phyloP scores from a whole-genome alignment of 2,888 invertebrate genomes.

The Lycophotia porphyrea region DNA sequence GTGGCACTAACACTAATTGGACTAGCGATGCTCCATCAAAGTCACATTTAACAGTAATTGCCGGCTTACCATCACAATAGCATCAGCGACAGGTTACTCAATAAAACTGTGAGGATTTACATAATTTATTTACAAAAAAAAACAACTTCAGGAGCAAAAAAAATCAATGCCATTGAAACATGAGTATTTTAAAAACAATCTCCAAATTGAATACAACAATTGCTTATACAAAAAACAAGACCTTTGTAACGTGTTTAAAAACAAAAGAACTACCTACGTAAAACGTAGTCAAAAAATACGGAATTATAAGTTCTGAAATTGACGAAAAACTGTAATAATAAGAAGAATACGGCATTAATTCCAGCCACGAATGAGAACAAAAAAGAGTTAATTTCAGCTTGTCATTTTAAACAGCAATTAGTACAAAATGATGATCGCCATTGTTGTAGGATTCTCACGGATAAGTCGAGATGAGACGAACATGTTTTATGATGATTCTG shows the following conservation, averaged over 20 bases:
- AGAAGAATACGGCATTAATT: conserved; percentile 62
- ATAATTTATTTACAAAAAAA: conserved; percentile 36
- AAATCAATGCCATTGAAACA: conserved; percentile 45
- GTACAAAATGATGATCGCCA: conserved; percentile 74
- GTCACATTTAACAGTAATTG: conserved; percentile 31
- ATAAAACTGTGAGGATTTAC: conserved; percentile 15
- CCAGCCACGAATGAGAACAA: conserved; percentile 65
- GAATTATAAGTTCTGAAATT: conserved; percentile 33
- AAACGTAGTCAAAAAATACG: conserved; percentile 42
- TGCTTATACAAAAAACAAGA: conserved; percentile 57
- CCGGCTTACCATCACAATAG: conserved; percentile 17
- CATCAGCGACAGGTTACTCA: conserved; percentile 11
- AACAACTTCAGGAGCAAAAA: conserved; percentile 24
- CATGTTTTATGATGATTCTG: conserved; percentile 65
- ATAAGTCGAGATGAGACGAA: conserved; percentile 65
- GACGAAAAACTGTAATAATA: conserved; percentile 26
- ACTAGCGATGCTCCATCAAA: conserved; percentile 23
- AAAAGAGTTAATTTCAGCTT: conserved; percentile 75
- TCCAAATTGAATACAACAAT: conserved; percentile 58
- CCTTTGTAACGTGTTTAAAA: conserved; percentile 58
- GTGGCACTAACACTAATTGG: conserved; percentile 41
- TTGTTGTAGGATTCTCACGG: conserved; percentile 79
- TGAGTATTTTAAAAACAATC: conserved; percentile 54
- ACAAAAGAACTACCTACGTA: conserved; percentile 55
- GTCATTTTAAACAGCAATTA: conserved; percentile 76